Evolutionary conservation across 1,140 invertebrate genomes (phyloP).

Genomic region (Drosophila busckii): DNA sequence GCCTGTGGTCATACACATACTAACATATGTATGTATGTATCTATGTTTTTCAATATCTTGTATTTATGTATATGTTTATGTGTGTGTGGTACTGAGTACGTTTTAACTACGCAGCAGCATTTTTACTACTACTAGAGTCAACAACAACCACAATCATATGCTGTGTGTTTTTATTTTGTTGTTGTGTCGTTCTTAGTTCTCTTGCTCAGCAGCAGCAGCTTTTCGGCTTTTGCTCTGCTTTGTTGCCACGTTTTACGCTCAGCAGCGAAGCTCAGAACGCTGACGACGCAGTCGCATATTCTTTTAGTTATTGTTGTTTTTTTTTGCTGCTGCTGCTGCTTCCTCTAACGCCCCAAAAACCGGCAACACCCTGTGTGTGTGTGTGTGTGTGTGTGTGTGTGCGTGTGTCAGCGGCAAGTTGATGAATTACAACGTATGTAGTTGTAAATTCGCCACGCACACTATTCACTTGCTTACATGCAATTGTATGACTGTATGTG

Average conservation of each 20-base stretch:
- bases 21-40: constrained; percentile 7
- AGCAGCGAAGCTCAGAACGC: constrained; percentile 14
- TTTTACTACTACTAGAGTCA: constrained; percentile 36
- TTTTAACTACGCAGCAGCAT: constrained; percentile 67
- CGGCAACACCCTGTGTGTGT: constrained; percentile 45
- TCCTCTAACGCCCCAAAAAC: constrained; percentile 50
- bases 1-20: constrained; percentile 34
- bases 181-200: constrained; percentile 26
- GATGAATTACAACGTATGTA: constrained; percentile 70
- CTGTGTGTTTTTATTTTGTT: too few species aligned
- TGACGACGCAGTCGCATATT: constrained; percentile 62
- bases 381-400: constrained; percentile 2
- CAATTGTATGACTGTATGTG: background rate
- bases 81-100: constrained; percentile 42
- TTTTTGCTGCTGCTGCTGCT: too few species aligned
- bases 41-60: constrained; percentile 17
- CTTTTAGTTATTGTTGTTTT: too few species aligned
- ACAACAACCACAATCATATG: constrained; percentile 10
- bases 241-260: constrained; percentile 49
- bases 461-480: constrained; percentile 6
- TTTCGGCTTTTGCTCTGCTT: constrained; percentile 24
- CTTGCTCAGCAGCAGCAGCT: background rate
- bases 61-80: constrained; percentile 18
- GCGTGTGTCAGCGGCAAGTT: constrained; percentile 27
- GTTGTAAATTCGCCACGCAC: constrained; percentile 43